A percentile compares a stretch with the other conserved stretches of the same genome.
Conservation (phyloP, 1,140 invertebrate species). For the Saxidomus purpurata region DNA sequence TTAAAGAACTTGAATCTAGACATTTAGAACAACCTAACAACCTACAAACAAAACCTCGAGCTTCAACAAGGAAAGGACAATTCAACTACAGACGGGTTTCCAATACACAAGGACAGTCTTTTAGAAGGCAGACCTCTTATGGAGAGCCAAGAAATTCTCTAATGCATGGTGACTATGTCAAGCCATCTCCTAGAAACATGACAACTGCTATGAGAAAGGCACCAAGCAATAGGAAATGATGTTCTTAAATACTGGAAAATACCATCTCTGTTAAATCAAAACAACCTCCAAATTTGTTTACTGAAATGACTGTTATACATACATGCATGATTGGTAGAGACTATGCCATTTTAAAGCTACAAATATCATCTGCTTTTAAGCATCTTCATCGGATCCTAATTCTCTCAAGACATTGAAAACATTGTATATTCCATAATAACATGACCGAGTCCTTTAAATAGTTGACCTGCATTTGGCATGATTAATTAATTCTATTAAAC, state of each 20-base stretch:
- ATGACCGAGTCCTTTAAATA: too few species aligned
- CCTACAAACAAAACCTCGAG: neutral
- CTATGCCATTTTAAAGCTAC: too few species aligned
- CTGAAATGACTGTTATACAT: too few species aligned
- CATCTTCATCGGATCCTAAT: too few species aligned
- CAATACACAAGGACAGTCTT: neutral
- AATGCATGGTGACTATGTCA: neutral
- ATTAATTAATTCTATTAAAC: too few species aligned
- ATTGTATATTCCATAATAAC: too few species aligned
- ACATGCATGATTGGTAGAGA: too few species aligned
- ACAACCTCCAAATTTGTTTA: too few species aligned
- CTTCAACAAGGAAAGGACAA: neutral
- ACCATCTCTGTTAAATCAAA: too few species aligned
- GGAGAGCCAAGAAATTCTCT: neutral
- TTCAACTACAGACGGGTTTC: neutral
- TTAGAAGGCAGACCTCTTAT: neutral
- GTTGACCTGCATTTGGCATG: too few species aligned
- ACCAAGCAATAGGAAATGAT: conserved; percentile 3
- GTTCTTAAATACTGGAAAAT: neutral
- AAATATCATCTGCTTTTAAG: too few species aligned
- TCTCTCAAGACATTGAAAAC: too few species aligned
- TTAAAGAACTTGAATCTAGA: conserved; percentile 8
- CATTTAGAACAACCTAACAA: neutral
- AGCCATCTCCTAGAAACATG: neutral
- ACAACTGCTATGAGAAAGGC: neutral